These are phyloP conservation scores for Amorpha juglandis DNA, from an alignment of 2,888 invertebrate species.

Conservation along the genomic window DNA sequence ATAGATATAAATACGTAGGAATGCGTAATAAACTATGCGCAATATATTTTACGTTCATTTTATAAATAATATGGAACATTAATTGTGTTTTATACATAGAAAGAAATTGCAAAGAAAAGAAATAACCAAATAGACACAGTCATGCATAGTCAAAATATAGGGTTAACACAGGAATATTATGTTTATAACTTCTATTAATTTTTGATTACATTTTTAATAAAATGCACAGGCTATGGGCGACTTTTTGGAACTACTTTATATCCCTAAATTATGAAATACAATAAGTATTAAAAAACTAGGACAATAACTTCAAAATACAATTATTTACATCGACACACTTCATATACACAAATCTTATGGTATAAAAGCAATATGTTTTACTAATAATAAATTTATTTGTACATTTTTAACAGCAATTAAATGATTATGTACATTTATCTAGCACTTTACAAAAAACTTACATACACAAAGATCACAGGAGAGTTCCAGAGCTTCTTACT, in stretches of 20 bases:
- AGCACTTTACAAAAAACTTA: conserved; percentile 63
- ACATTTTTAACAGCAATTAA: conserved; percentile 29
- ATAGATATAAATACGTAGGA: conserved; percentile 11
- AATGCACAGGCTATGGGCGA: neutral
- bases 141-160: too few relatives aligned
- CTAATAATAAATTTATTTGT: conserved; percentile 27
- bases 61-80: neutral
- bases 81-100: neutral
- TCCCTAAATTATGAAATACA: neutral
- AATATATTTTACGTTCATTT: neutral
- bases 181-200: neutral
- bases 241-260: neutral
- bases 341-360: conserved; percentile 52
- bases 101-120: neutral
- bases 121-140: too few relatives aligned
- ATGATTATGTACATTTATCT: conserved; percentile 51
- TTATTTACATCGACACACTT: conserved; percentile 37
- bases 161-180: too few relatives aligned
- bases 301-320: neutral
- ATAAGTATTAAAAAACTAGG: neutral
- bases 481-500: conserved; percentile 75
- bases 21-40: neutral
- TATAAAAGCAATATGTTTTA: conserved; percentile 45
- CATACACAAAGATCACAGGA: conserved; percentile 80
- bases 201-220: neutral